These are phyloP conservation scores for Hyperoodon ampullatus DNA, from an alignment of 2,113 vertebrate genomes.

Conservation along the genomic window DNA sequence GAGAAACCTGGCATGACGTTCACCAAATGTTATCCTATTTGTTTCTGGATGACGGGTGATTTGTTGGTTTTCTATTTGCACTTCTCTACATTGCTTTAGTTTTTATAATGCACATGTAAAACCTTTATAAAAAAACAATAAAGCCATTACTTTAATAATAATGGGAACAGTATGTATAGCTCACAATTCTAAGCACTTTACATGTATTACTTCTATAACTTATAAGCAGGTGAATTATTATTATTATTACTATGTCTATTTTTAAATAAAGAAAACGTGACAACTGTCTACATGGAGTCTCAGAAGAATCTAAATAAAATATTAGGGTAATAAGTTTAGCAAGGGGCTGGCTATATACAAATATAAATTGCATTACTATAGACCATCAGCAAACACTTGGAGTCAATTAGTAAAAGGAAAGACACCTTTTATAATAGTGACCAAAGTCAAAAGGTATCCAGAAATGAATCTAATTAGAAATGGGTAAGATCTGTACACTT, in stretches of 20 bases:
- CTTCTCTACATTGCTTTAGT: neutral
- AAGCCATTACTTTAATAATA: neutral
- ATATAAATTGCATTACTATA: neutral
- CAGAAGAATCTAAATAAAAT: neutral
- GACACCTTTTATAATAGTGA: neutral
- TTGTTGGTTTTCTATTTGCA: neutral
- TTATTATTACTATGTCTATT: neutral
- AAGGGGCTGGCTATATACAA: neutral
- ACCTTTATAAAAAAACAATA: neutral
- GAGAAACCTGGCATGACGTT: neutral
- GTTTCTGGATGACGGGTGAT: neutral
- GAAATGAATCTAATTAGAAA: neutral
- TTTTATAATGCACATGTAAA: neutral
- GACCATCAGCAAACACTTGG: neutral
- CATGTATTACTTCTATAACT: neutral
- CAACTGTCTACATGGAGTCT: neutral
- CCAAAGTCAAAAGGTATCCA: neutral
- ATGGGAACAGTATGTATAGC: neutral
- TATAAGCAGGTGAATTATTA: neutral
- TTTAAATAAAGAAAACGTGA: neutral
- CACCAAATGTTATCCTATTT: neutral
- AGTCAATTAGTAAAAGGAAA: neutral
- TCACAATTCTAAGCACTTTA: neutral
- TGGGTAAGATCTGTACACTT: neutral
- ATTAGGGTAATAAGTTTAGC: neutral